Percentiles rank a stretch among this genome's conserved stretches.
Evolutionary conservation across 2,888 invertebrate species (phyloP).

Genomic region (Ochlodes sylvanus): DNA sequence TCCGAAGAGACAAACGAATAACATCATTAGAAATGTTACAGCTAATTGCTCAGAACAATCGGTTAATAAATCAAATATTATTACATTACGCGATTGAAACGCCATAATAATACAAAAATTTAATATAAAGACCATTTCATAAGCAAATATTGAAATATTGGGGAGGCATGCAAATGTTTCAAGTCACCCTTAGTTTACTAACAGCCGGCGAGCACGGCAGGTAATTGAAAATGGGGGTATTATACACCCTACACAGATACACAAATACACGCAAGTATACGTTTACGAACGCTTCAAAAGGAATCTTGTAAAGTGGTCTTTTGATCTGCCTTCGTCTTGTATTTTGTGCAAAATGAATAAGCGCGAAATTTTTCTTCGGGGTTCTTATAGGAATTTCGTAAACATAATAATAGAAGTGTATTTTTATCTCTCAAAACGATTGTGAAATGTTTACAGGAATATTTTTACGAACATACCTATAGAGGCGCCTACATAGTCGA

Average conservation of each 20-base stretch:
- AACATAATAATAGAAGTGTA: background rate
- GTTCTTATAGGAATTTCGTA: slow-evolving; percentile 14
- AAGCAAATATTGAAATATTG: slow-evolving; percentile 44
- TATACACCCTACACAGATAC: slow-evolving; percentile 39
- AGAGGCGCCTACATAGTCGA: slow-evolving; percentile 12
- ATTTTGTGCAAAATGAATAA: slow-evolving; percentile 26
- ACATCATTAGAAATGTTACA: background rate
- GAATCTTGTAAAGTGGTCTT: slow-evolving; percentile 53
- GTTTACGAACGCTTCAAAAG: slow-evolving; percentile 50
- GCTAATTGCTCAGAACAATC: background rate
- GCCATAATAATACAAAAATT: slow-evolving; percentile 24
- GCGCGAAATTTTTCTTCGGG: slow-evolving; percentile 19
- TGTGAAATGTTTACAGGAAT: background rate
- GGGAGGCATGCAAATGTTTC: slow-evolving; percentile 43
- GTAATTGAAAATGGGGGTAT: slow-evolving; percentile 44
- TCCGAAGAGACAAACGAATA: too few species aligned
- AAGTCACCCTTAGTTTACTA: slow-evolving; percentile 40
- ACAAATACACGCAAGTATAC: slow-evolving; percentile 41
- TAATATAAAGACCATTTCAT: slow-evolving; percentile 32
- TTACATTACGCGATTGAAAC: background rate
- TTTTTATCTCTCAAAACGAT: background rate
- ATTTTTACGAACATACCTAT: background rate
- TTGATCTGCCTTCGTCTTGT: slow-evolving; percentile 49
- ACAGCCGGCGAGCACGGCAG: slow-evolving; percentile 36
- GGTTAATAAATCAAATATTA: background rate